Base-by-base conservation (phyloP, 1,140 invertebrate species). In the Polypedilum pembai region DNA sequence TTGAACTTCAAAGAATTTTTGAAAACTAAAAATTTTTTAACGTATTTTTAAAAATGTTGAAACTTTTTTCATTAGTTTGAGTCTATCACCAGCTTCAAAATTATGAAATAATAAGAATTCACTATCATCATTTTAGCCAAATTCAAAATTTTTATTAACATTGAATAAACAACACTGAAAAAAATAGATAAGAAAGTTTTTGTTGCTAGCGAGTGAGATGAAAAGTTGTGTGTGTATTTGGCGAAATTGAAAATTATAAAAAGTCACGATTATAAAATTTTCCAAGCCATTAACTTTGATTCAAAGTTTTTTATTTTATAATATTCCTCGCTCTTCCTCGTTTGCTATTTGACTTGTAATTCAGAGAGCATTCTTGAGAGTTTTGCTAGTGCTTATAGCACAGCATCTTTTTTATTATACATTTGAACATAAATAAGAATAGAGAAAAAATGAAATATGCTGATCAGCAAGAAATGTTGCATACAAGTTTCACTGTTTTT, bases 291-390 rank as follows among this genome's bases (percentile, higher is more conserved):
- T 69, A 69, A 69, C 65, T 69, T 69, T 21, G 65, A 69, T 20
- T 69, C 65, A 69, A 69, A 69, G 65, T 69, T 69, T 33, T 33
- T 33, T 33, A n/a, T 33, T 5, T 69, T 69, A 69, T 69, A 69
- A 69, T 69, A 69, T 20, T 69, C 12, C n/a, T 56, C 15, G 12
- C 4, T 56, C 15, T 56, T 56, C n/a, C n/a, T 56, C 10, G 5
- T 69, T 69, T n/a, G n/a, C 65, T 69, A 69, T 69, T 69, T 69
- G 65, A 69, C 65, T 69, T 69, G 65, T 69, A 69, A 69, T 69
- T 56, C 45, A 56, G 3, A 56, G 12, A 56, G 45, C 8, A 56
- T 56, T 12, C 45, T 33, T 5, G 5, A 33, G 24, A 33, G 24
- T 33, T 56, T 12, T n/a, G 8, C 45, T 12, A 45, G 15, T 45